Conservation (phyloP, 2,888 invertebrate genomes). For the Bhutanitis thaidina region DNA sequence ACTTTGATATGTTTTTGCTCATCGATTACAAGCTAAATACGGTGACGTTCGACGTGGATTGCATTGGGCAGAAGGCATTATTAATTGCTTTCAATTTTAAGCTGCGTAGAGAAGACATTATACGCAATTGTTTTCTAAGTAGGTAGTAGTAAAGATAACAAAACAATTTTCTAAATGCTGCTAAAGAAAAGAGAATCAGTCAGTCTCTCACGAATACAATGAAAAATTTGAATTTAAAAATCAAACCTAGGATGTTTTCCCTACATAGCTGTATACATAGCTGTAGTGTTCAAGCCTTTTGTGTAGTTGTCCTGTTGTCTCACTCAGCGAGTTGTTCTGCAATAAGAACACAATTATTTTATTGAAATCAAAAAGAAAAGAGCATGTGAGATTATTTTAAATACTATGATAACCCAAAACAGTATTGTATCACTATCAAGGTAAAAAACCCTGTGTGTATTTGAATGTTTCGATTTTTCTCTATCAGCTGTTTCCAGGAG, state of each 20-base stretch:
- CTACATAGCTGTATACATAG: slow-evolving; percentile 44
- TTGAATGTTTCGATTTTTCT: too few species aligned
- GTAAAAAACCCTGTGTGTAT: too few species aligned
- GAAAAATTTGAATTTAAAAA: slow-evolving; percentile 35
- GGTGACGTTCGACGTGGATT: slow-evolving; percentile 31
- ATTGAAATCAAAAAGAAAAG: too few species aligned
- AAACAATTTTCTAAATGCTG: slow-evolving; percentile 71
- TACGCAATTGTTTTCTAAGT: slow-evolving; percentile 37
- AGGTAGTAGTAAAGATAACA: slow-evolving; percentile 54
- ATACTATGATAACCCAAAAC: too few species aligned
- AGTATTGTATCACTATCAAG: too few species aligned
- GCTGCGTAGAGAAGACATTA: slow-evolving; percentile 16
- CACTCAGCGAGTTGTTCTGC: slow-evolving; percentile 61
- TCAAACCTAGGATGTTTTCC: slow-evolving; percentile 56
- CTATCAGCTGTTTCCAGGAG: too few species aligned
- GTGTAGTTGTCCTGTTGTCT: slow-evolving; percentile 27
- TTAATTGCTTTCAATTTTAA: slow-evolving; percentile 5
- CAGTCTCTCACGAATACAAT: slow-evolving; percentile 71
- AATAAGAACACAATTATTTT: slow-evolving; percentile 27
- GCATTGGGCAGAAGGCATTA: slow-evolving; percentile 7
- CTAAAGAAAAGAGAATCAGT: slow-evolving; percentile 69
- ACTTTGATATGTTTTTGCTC: slow-evolving; percentile 71
- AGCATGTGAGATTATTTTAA: too few species aligned
- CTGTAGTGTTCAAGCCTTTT: slow-evolving; percentile 36
- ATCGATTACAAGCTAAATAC: slow-evolving; percentile 42